phyloP scores from a whole-genome alignment of 2,113 vertebrate species.

The Otis tarda region DNA sequence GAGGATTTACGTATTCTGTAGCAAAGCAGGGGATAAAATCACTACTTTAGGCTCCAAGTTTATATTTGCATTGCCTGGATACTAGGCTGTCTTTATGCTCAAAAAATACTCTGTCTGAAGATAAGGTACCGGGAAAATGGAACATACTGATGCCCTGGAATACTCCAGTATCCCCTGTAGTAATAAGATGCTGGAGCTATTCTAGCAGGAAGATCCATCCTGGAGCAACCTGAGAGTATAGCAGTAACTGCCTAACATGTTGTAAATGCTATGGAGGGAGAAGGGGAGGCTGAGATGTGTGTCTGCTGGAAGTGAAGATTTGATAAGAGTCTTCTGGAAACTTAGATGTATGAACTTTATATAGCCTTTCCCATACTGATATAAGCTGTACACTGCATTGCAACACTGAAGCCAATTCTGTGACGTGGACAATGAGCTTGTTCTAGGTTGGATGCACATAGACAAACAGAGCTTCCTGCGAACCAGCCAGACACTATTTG shows the following conservation, averaged over 20 bases:
- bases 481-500: not conserved
- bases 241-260: not conserved
- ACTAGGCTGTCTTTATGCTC: not conserved
- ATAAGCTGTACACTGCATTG: not conserved
- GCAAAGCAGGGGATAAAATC: not conserved
- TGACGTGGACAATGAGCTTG: rapidly evolving
- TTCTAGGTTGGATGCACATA: too few species aligned
- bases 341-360: too few species aligned
- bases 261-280: not conserved
- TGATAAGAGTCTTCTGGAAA: not conserved
- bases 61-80: not conserved
- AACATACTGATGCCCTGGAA: not conserved
- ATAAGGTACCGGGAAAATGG: not conserved
- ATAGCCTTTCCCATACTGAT: not conserved
- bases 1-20: not conserved
- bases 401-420: not conserved
- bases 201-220: not conserved
- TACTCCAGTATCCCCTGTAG: not conserved
- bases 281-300: not conserved
- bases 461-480: not conserved
- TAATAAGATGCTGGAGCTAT: not conserved
- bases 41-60: not conserved
- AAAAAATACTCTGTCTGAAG: not conserved
- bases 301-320: not conserved
- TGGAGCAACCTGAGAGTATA: not conserved